Evolutionary conservation across 2,113 vertebrate genomes (phyloP), one percentile per base, ranked within the genome.

Genomic region (Muntiacus muntjak): DNA sequence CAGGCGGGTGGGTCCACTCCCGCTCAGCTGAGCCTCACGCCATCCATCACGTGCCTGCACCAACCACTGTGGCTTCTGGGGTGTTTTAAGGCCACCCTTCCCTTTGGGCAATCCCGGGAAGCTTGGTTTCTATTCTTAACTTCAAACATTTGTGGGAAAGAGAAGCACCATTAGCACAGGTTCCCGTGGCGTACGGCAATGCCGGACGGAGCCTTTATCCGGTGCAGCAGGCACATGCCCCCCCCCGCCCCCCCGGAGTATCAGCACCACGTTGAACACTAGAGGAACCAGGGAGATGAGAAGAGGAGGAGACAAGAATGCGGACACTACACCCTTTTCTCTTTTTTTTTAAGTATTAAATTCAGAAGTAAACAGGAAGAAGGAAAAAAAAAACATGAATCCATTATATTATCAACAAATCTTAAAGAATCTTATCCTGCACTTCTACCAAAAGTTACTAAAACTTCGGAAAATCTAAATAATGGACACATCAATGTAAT

Each of bases 101-200:
- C 43, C n/a, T 52, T 9, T 2, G 17, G 26, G 19, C 13, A n/a
- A 58, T 9, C 16, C 76, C 1, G 10, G 26, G 54, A 89, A 91
- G 64, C 30, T 33, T 1, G 2, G 26, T 33, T 82, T 76, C 33
- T 17, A 0, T 33, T 14, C 50, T 43, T 36, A 78, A 96, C 7
- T 13, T 50, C 30, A 79, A 89, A 47, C 47, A 26, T 21, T 23
- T 43, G 50, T 64, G 36, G 54, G 40, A 43, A 58, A 90, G 43
- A 23, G 33, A 60, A n/a, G 30, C 1, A 33, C n/a, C n/a, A 40
- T 0, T 2, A 4, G 13, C 47, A 16, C 23, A 62, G 43, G 71
- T 9, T 28, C 54, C 16, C 36, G 13, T 0, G 14, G 10, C 23
- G 33, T 30, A 21, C 1, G 5, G 3, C 5, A 5, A 23, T 1